Base-by-base conservation (phyloP, 2,113 vertebrate genomes). In the Perccottus glenii region DNA sequence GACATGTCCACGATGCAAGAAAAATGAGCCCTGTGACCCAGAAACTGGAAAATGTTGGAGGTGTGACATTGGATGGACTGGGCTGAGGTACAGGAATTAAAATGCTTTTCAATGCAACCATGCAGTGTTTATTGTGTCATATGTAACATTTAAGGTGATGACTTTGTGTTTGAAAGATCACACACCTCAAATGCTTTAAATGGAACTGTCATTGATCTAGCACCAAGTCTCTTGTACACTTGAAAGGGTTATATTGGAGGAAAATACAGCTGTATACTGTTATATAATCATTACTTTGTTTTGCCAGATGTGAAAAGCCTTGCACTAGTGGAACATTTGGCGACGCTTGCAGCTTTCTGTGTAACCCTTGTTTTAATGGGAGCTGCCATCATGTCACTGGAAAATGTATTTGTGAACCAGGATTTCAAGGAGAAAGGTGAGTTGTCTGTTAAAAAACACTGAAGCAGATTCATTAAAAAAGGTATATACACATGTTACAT, bases 371-470 rank as follows among this genome's bases (percentile, higher is more conserved):
- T 67, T 51, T 91, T 64, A 87, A 89, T 0, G 97, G 97, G 10
- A 67, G 73, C 66, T 99, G 97, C n/a, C 88, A 98, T 59, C 91
- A 94, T 0, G 90, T 94, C 82, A 95, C 94, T 16, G 97, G 97
- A 85, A 93, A 69, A 9, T 99, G 97, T 55, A 3, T 94, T 81
- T 99, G 97, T 86, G 87, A 80, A 15, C 77, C 89, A 0, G 97
- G 97, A 65, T 97, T 93, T 84, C 93, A 93, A 91, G 96, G 95
- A 59, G 82, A 89, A 77, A 98, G 97, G 97, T 98, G 88, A 93
- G 85, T 5, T 38, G 35, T 3, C 19, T 27, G 0, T 4, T 32
- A 33, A 19, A 48, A 43, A 43, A 43, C 42, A 43, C 10, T 27
- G 19, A 43, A 8, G 6, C 1, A 43, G 6, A 2, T 43, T 8